Conservation (phyloP, 92 coral and sea anemone genomes). For the Epizoanthus ramosus region DNA sequence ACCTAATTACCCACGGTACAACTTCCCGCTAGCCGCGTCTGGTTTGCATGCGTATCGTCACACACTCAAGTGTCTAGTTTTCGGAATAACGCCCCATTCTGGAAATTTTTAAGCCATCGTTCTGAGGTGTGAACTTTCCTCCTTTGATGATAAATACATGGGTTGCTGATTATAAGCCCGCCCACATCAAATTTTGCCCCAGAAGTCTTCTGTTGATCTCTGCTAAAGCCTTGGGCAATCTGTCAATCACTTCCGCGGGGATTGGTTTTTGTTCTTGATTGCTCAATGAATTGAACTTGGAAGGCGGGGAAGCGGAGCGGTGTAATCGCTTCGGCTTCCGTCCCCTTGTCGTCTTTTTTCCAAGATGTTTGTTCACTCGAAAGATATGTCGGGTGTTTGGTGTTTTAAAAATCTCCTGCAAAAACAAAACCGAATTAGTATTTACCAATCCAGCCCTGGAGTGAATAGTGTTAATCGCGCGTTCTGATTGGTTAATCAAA, state of each 20-base stretch:
- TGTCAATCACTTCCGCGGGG: constrained; percentile 27
- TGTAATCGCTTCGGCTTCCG: constrained; percentile 10
- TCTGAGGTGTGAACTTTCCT: too few species aligned
- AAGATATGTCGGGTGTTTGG: constrained; percentile 5
- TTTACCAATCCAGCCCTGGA: too few species aligned
- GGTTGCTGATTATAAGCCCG: constrained; percentile 1
- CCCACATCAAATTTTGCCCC: constrained; percentile 30
- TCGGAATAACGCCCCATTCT: too few species aligned
- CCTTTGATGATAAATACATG: too few species aligned
- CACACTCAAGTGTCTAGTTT: too few species aligned
- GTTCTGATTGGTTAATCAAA: too few species aligned
- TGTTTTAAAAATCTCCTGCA: not conserved
- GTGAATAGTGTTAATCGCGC: too few species aligned
- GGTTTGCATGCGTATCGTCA: too few species aligned
- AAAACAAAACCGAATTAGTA: not conserved
- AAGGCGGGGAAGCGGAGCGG: constrained; percentile 12
- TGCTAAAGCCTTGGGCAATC: constrained; percentile 18
- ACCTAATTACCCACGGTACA: too few species aligned
- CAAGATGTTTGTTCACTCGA: not conserved
- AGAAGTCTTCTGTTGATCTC: constrained; percentile 33
- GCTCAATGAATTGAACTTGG: not conserved
- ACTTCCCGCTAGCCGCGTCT: too few species aligned
- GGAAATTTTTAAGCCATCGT: too few species aligned
- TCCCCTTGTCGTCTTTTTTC: constrained; percentile 3
- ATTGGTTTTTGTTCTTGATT: not conserved